Percentiles rank a stretch among this genome's conserved stretches.
Evolutionary conservation across 37 sponge, comb jelly and placozoan species (phyloP).

Genomic region (Chondrilla cf. caribensis): DNA sequence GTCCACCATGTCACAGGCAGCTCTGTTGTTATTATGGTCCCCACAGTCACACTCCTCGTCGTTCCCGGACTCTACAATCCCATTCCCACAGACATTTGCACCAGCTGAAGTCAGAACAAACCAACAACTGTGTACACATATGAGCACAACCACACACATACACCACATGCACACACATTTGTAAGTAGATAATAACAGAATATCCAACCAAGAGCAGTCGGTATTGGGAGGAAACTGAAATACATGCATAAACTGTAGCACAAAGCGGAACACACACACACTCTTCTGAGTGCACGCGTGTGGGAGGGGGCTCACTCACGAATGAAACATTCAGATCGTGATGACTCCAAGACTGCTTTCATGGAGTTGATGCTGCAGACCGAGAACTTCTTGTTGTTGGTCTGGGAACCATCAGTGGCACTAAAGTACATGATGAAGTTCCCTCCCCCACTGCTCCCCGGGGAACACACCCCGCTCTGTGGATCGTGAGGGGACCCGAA

Average conservation of each 20-base stretch:
- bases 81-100: conserved; percentile 70
- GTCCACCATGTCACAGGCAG: conserved; percentile 9
- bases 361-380: conserved; percentile 70
- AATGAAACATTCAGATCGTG: conserved; percentile 55
- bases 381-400: conserved; percentile 92
- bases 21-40: conserved; percentile 39
- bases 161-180: not conserved
- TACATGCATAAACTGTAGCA: too few species aligned
- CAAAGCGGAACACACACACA: too few species aligned
- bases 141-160: too few species aligned
- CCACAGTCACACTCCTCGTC: conserved; percentile 45
- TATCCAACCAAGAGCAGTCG: conserved; percentile 45
- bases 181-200: not conserved
- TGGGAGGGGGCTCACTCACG: not conserved
- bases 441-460: conserved; percentile 52
- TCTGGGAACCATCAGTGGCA: conserved; percentile 83
- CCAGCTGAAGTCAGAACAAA: conserved; percentile 29
- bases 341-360: conserved; percentile 42
- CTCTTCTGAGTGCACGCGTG: too few species aligned
- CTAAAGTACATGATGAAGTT: conserved; percentile 93
- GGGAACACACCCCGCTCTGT: conserved; percentile 28
- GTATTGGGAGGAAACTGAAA: too few species aligned
- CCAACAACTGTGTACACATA: not conserved
- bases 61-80: conserved; percentile 55
- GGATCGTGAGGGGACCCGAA: conserved; percentile 75